These are phyloP conservation scores for Phalacrocorax aristotelis DNA, from an alignment of 2,113 vertebrate genomes.

Conservation along the genomic window DNA sequence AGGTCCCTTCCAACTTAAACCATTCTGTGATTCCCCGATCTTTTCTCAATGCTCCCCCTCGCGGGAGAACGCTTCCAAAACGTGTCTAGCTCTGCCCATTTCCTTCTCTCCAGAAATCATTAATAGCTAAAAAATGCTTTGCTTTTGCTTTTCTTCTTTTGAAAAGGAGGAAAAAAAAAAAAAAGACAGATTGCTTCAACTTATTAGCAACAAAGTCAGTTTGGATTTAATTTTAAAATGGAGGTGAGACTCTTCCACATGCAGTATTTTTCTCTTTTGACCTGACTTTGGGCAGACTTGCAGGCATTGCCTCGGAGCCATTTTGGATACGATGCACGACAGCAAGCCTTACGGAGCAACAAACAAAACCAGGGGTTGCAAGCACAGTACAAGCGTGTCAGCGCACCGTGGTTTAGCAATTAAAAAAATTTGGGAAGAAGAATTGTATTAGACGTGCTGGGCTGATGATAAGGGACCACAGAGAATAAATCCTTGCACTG, in stretches of 20 bases:
- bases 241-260: neutral
- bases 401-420: too few species aligned
- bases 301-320: neutral
- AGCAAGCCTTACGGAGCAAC: neutral
- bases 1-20: neutral
- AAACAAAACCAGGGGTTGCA: too few species aligned
- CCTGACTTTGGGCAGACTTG: neutral
- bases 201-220: neutral
- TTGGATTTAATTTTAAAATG: neutral
- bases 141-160: neutral
- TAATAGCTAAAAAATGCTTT: neutral
- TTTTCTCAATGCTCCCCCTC: neutral
- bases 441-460: neutral
- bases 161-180: too few species aligned
- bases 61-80: neutral
- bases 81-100: neutral
- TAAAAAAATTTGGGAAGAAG: neutral
- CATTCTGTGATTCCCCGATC: neutral
- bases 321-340: neutral
- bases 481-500: neutral
- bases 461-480: neutral
- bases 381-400: accelerated
- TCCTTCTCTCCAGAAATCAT: neutral
- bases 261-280: neutral
- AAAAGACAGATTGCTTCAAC: neutral